Conservation (phyloP, 2,888 invertebrate genomes). For the Epistrophe eligans region DNA sequence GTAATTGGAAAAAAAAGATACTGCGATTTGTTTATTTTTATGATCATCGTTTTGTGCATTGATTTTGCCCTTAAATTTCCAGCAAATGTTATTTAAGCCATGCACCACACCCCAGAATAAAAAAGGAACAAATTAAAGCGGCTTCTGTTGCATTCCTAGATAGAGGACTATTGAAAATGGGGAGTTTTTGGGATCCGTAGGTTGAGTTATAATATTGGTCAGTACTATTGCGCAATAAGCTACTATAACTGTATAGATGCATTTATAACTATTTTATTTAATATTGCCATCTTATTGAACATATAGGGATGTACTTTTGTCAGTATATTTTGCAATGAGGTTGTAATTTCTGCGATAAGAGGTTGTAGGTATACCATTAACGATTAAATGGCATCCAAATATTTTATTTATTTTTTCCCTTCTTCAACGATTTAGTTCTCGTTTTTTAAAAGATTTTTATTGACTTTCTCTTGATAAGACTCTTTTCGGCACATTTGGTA, state of each 20-base stretch:
- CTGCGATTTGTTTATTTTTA: conserved; percentile 14
- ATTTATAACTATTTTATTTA: not conserved
- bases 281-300: not conserved
- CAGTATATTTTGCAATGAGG: not conserved
- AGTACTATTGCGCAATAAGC: conserved; percentile 10
- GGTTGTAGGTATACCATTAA: not conserved
- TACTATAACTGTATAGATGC: not conserved
- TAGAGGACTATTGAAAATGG: not conserved
- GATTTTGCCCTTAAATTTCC: conserved; percentile 37
- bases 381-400: not conserved
- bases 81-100: not conserved
- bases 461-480: not conserved
- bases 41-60: conserved; percentile 53
- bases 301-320: not conserved
- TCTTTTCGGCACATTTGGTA: not conserved
- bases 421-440: not conserved
- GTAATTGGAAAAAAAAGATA: conserved; percentile 21
- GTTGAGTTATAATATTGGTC: conserved; percentile 5
- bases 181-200: not conserved
- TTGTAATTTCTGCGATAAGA: not conserved
- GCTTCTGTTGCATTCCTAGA: not conserved
- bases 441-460: not conserved
- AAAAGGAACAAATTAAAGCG: conserved; percentile 4
- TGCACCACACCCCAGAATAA: conserved; percentile 60
- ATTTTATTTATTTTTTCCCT: not conserved